Evolutionary conservation across 2,888 invertebrate species (phyloP).

Genomic region (Acleris laterana): DNA sequence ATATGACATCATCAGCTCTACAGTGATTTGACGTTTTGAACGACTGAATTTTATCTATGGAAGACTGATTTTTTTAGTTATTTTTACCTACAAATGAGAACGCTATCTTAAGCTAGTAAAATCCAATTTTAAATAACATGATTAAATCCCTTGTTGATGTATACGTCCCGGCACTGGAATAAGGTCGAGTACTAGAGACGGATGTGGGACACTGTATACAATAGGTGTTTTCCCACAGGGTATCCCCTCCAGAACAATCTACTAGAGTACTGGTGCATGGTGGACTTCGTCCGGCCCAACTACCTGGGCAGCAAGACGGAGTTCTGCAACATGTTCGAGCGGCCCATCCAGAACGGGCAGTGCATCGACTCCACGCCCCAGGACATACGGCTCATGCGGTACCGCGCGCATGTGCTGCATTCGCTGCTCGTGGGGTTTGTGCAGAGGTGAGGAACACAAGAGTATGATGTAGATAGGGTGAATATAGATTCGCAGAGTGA

Average conservation of each 20-base stretch:
- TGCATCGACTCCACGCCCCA: constrained; percentile 98
- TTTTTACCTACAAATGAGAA: too few relatives aligned
- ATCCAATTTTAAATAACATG: too few relatives aligned
- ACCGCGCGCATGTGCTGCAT: constrained; percentile 97
- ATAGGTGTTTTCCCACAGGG: constrained; percentile 78
- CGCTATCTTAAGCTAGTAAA: too few relatives aligned
- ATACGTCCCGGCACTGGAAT: too few relatives aligned
- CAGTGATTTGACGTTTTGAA: too few relatives aligned
- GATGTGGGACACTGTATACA: too few relatives aligned
- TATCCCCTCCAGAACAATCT: constrained; percentile 99
- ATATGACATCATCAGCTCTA: too few relatives aligned
- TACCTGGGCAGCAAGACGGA: constrained; percentile 98
- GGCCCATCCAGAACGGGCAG: constrained; percentile 99
- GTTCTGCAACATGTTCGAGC: constrained; percentile 99
- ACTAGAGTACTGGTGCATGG: constrained; percentile 99
- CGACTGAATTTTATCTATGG: too few relatives aligned
- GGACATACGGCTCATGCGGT: constrained; percentile 97
- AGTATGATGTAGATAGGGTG: background rate
- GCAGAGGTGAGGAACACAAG: constrained; percentile 86
- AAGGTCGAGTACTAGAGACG: too few relatives aligned
- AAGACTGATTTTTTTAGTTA: too few relatives aligned
- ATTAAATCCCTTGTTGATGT: too few relatives aligned
- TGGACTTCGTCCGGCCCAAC: constrained; percentile 98
- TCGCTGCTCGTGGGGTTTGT: constrained; percentile 97
- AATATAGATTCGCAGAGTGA: too few relatives aligned